A percentile compares a stretch with the other conserved stretches of the same genome.
Evolutionary conservation across 2,888 invertebrate genomes (phyloP).

Genomic region (Acanthosepion pharaonis): DNA sequence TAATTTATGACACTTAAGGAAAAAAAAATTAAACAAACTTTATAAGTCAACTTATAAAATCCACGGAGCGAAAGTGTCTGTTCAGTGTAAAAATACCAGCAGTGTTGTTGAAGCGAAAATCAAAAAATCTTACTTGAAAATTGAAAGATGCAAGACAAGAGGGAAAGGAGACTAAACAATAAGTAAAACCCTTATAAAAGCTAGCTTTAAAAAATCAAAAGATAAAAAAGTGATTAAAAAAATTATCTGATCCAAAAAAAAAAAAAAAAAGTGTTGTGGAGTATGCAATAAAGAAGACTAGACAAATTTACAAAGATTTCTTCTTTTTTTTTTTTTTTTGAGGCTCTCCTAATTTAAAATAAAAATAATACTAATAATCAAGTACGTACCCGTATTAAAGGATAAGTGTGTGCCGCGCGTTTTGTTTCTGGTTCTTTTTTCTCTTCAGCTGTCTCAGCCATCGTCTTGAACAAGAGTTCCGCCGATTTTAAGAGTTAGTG

Average conservation of each 20-base stretch:
- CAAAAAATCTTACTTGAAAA: too few relatives aligned
- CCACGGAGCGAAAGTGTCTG: too few relatives aligned
- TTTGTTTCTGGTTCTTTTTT: slow-evolving; percentile 70
- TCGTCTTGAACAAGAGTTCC: slow-evolving; percentile 50
- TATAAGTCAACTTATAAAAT: background rate
- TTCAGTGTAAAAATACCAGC: too few relatives aligned
- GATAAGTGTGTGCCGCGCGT: slow-evolving; percentile 80
- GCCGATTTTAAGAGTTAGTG: background rate
- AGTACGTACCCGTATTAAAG: slow-evolving; percentile 83
- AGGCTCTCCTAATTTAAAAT: background rate
- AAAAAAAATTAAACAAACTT: background rate
- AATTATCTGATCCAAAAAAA: too few relatives aligned
- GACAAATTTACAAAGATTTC: too few relatives aligned
- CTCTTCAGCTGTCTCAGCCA: slow-evolving; percentile 71
- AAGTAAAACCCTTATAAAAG: too few relatives aligned
- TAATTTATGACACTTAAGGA: background rate
- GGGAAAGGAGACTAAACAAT: background rate
- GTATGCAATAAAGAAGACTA: too few relatives aligned
- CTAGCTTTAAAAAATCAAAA: background rate
- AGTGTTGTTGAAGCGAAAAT: too few relatives aligned
- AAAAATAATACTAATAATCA: too few relatives aligned
- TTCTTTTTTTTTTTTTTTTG: too few relatives aligned
- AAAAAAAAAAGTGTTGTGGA: too few relatives aligned
- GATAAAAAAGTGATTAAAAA: background rate
- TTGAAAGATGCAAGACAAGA: too few relatives aligned